A percentile compares a stretch with the other conserved stretches of the same genome.
Evolutionary conservation across 2,113 vertebrate genomes (phyloP).

Genomic region (Neolamprologus toae): DNA sequence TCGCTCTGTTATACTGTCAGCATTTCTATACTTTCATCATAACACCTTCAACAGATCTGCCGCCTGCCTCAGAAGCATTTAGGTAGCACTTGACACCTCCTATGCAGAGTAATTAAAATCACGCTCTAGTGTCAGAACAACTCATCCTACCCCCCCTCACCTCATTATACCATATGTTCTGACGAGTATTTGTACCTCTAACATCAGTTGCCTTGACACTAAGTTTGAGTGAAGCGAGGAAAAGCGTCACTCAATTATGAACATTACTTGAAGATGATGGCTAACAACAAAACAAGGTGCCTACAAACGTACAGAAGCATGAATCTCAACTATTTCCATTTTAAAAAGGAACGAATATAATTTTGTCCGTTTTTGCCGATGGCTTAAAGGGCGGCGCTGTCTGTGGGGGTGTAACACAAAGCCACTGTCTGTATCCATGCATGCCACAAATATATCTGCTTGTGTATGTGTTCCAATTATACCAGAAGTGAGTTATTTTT

Average conservation of each 20-base stretch:
- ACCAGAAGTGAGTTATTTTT: background rate
- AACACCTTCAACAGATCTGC: background rate
- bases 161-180: background rate
- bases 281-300: background rate
- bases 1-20: slow-evolving; percentile 27
- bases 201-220: background rate
- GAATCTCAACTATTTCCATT: background rate
- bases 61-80: slow-evolving; percentile 15
- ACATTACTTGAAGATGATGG: background rate
- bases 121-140: slow-evolving; percentile 21
- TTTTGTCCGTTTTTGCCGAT: background rate
- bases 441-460: background rate
- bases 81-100: slow-evolving; percentile 29
- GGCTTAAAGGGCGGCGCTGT: background rate
- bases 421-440: background rate
- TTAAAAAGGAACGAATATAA: background rate
- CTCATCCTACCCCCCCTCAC: background rate
- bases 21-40: slow-evolving; percentile 43
- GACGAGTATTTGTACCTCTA: background rate
- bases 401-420: background rate
- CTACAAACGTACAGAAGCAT: background rate
- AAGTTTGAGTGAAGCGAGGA: background rate
- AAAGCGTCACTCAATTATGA: background rate
- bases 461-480: background rate
- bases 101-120: slow-evolving; percentile 35